Base-by-base conservation (phyloP, 2,797 vertebrate species). In the Enteromius afrohamiltoni region DNA sequence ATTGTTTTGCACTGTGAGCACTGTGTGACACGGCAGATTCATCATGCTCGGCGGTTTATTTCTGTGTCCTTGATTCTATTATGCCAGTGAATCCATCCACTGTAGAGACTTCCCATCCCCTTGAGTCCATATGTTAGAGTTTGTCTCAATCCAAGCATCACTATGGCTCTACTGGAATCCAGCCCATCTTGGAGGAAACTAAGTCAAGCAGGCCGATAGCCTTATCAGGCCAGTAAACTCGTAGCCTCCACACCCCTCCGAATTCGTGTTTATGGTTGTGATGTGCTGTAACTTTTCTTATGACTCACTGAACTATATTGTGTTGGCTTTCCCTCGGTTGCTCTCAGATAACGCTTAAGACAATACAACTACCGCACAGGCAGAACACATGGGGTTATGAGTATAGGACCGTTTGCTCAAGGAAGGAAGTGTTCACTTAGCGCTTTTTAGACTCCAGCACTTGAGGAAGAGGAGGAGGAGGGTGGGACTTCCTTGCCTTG, bases 401-500 rank as follows among this genome's bases (percentile, higher is more conserved):
- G 55, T 62, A 80, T 31, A 23, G 49, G 49, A 51, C 77, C 53
- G 79, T 79, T 87, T 86, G 83, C 77, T 13, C 53, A 42, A 86
- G 86, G 82, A 86, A 88, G 85, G 86, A 87, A 87, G 84, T 51
- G 65, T 87, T 86, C 85, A 81, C 85, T 87, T 77, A 67, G 76
- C 29, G 74, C 62, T 58, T 74, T 84, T 81, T 62, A 80, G 82
- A 86, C 80, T 83, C 51, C 49, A 34, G 34, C 76, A 77, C 62
- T 80, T 85, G 80, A 86, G 88, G 88, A 87, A 88, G 73, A 85
- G 87, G 79, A 88, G 75, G 55, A 87, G 60, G 77, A 87, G 88
- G 88, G 88, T 88, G 85, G 82, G 80, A 87, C 82, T 87, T 88
- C 86, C 88, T 88, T 87, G 82, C 84, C 88, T 88, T 87, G 86